A percentile compares a stretch with the other conserved stretches of the same genome.
These are phyloP conservation scores for Accipiter superciliosus DNA, from an alignment of 2,797 vertebrate genomes.

Conservation along the genomic window DNA sequence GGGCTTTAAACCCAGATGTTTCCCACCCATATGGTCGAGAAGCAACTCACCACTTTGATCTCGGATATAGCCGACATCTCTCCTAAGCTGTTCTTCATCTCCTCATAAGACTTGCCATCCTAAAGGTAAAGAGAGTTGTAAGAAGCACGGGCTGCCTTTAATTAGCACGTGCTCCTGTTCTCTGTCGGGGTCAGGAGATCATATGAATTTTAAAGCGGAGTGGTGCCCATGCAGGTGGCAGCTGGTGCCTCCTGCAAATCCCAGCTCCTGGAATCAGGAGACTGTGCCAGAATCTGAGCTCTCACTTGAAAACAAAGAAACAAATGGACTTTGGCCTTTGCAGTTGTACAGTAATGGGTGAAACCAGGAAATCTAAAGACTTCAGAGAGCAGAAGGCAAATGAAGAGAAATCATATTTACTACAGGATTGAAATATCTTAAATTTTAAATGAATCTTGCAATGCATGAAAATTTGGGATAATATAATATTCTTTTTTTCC, in stretches of 20 bases:
- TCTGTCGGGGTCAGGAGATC: neutral
- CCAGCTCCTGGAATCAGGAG: neutral
- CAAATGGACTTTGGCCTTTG: neutral
- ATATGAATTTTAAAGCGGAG: neutral
- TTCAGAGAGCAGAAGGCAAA: neutral
- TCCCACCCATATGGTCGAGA: neutral
- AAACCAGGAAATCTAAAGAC: neutral
- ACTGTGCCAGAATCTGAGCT: neutral
- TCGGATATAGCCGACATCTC: conserved; percentile 77
- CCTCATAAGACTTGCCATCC: conserved; percentile 84
- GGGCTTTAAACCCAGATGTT: neutral
- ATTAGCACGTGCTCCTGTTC: neutral
- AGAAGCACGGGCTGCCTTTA: neutral
- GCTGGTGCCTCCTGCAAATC: neutral
- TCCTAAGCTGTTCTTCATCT: conserved; percentile 82
- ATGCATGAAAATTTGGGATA: neutral
- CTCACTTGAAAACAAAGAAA: neutral
- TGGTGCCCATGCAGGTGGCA: neutral
- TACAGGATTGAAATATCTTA: neutral
- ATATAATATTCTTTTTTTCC: neutral
- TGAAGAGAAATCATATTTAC: neutral
- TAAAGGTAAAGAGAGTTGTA: conserved; percentile 58
- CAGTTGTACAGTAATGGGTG: neutral
- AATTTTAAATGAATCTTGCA: neutral
- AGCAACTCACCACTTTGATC: conserved; percentile 84